Percentiles rank a stretch among this genome's conserved stretches.
These are phyloP conservation scores for Cotesia typhae DNA, from an alignment of 1,140 invertebrate genomes.

Conservation along the genomic window DNA sequence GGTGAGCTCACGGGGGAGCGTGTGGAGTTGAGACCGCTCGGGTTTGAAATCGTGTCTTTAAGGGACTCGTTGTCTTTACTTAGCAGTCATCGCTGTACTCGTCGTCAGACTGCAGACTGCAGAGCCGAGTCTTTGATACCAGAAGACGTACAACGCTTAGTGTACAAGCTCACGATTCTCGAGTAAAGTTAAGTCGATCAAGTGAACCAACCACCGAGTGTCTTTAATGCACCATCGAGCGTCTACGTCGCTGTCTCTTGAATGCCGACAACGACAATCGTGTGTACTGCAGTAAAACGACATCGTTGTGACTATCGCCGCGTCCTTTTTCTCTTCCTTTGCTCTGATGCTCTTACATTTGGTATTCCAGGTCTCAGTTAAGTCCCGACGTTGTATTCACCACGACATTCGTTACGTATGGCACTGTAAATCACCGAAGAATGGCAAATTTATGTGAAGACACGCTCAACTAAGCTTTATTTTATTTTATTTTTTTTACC, in stretches of 20 bases:
- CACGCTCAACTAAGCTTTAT: slow-evolving; percentile 39
- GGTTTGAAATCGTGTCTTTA: slow-evolving; percentile 47
- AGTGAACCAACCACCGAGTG: not conserved
- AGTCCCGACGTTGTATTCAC: slow-evolving; percentile 30
- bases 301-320: not conserved
- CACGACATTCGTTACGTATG: slow-evolving; percentile 55
- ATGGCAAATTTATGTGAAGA: slow-evolving; percentile 53
- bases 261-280: not conserved
- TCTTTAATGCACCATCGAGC: not conserved
- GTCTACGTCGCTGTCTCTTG: not conserved
- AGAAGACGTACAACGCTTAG: not conserved
- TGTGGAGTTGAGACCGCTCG: slow-evolving; percentile 26
- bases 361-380: slow-evolving; percentile 30
- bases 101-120: not conserved
- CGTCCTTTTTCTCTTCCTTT: slow-evolving; percentile 20
- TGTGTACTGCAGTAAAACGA: no score
- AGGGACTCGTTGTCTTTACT: slow-evolving; percentile 42
- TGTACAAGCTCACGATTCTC: slow-evolving; percentile 4
- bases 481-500: not conserved
- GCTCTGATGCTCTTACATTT: slow-evolving; percentile 15
- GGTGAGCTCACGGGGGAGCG: slow-evolving; percentile 48
- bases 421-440: slow-evolving; percentile 55
- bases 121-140: not conserved
- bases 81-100: slow-evolving; percentile 30
- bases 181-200: slow-evolving; percentile 6